A percentile compares a stretch with the other conserved stretches of the same genome.
Conservation (phyloP, 2,888 invertebrate genomes). For the Callyntrura sp. region DNA sequence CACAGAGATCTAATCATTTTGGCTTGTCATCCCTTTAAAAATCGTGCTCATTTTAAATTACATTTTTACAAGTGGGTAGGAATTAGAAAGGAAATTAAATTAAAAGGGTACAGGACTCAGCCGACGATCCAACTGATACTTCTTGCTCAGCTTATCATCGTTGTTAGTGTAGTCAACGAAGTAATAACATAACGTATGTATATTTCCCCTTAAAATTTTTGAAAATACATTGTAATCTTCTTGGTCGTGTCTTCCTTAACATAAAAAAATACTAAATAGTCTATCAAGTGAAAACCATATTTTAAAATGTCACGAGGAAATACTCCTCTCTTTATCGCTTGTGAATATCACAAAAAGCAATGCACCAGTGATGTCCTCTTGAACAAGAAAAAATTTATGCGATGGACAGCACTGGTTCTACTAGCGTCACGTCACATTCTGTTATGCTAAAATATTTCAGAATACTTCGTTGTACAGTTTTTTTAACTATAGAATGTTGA, state of each 20-base stretch:
- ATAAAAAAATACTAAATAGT: neutral
- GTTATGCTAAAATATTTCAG: neutral
- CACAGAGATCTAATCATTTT: neutral
- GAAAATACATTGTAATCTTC: neutral
- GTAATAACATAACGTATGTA: no score
- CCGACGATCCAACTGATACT: neutral
- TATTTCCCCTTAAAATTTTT: neutral
- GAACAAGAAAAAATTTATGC: neutral
- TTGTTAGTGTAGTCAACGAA: neutral
- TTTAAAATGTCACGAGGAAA: constrained; percentile 9
- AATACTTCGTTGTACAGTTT: neutral
- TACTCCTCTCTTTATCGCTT: neutral
- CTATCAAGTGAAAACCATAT: constrained; percentile 6
- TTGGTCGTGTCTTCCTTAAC: neutral
- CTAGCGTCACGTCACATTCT: neutral
- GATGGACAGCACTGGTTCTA: neutral
- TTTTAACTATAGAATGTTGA: neutral
- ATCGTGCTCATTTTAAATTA: constrained; percentile 29
- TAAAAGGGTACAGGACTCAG: neutral
- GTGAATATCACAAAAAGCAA: neutral
- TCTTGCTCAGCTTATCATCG: neutral
- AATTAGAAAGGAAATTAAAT: constrained; percentile 60
- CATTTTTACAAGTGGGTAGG: constrained; percentile 2
- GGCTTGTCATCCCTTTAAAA: neutral
- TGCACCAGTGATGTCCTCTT: neutral